These are phyloP conservation scores for Hyperopisus bebe DNA, from an alignment of 2,113 vertebrate genomes.

Conservation along the genomic window DNA sequence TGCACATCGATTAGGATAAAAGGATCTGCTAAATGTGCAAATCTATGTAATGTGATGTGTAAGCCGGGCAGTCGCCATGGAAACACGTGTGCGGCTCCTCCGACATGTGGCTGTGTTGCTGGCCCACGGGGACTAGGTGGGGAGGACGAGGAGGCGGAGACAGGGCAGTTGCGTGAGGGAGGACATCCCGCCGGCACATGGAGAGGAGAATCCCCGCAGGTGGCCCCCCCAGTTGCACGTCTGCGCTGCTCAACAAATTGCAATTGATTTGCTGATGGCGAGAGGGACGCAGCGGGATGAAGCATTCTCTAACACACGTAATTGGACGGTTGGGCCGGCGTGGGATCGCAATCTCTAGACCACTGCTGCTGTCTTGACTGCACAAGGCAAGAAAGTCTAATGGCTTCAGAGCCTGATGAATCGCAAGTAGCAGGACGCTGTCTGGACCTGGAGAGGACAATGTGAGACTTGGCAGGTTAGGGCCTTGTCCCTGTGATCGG, in stretches of 20 bases:
- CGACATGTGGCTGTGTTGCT: neutral
- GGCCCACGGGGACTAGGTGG: slow-evolving; percentile 4
- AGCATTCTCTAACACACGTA: neutral
- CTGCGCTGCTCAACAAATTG: neutral
- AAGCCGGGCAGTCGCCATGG: slow-evolving; percentile 11
- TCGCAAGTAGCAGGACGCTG: neutral
- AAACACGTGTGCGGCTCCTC: slow-evolving; percentile 20
- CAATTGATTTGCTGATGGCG: slow-evolving; percentile 6
- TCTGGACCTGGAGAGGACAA: neutral
- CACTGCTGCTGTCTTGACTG: neutral
- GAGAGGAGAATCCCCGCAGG: neutral
- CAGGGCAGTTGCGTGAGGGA: neutral
- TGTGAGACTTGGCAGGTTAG: neutral
- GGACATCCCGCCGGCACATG: too few species aligned
- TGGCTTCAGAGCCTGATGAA: neutral
- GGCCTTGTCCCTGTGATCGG: neutral
- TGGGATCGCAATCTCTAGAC: neutral
- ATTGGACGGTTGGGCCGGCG: neutral
- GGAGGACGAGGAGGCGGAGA: neutral
- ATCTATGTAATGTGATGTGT: neutral
- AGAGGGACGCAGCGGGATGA: neutral
- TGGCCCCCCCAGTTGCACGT: neutral
- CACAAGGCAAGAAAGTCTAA: neutral
- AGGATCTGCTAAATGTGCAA: neutral
- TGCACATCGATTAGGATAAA: neutral